phyloP scores from a whole-genome alignment of 2,888 invertebrate species.

The Branchellion lobata region DNA sequence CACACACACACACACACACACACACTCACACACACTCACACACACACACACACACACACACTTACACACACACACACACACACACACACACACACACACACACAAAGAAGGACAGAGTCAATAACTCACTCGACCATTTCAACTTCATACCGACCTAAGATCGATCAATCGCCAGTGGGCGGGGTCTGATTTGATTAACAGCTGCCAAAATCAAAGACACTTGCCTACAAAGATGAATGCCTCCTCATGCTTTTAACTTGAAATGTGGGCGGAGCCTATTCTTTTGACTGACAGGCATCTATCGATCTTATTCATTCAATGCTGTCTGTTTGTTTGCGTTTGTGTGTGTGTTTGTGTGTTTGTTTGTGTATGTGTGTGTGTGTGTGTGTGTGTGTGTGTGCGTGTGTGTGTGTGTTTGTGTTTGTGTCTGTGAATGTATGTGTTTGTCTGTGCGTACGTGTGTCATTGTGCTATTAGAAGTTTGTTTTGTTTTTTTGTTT shows the following conservation, averaged over 20 bases:
- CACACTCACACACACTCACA: no score
- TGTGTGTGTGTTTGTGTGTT: not conserved
- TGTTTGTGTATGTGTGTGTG: not conserved
- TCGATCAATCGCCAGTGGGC: constrained; percentile 20
- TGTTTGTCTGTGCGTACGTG: no score
- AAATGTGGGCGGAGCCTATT: not conserved
- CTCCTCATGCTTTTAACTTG: constrained; percentile 15
- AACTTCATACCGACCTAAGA: constrained; percentile 35
- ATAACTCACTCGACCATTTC: constrained; percentile 39
- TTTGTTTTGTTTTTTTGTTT: no score
- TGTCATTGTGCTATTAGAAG: no score
- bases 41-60: no score
- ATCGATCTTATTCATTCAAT: constrained; percentile 13
- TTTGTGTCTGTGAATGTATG: no score
- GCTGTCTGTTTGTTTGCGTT: not conserved
- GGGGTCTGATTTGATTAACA: constrained; percentile 35
- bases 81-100: not conserved
- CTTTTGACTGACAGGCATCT: not conserved
- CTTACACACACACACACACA: not conserved
- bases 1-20: no score
- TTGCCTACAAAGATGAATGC: constrained; percentile 25
- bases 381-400: not conserved
- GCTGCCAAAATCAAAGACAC: constrained; percentile 31
- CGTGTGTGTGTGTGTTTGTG: no score
- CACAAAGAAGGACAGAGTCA: constrained; percentile 23